These are phyloP conservation scores for Cephonodes hylas DNA, from an alignment of 2,888 invertebrate genomes.

Conservation along the genomic window DNA sequence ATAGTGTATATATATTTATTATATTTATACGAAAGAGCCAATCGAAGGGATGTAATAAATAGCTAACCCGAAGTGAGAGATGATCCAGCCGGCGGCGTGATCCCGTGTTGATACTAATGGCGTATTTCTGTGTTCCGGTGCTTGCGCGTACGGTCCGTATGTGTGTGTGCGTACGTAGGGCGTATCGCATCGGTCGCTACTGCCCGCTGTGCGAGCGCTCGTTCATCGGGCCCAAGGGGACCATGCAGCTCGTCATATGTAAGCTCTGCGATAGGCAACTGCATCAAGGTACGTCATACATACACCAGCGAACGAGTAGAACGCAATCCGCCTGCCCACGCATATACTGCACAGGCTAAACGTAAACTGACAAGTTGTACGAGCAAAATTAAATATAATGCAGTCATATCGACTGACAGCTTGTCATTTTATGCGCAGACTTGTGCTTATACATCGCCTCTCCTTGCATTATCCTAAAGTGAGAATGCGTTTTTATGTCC, in stretches of 20 bases:
- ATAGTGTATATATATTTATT: background rate
- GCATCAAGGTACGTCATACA: constrained; percentile 77
- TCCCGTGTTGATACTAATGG: constrained; percentile 68
- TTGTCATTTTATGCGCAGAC: constrained; percentile 22
- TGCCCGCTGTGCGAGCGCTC: constrained; percentile 87
- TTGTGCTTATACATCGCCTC: constrained; percentile 18
- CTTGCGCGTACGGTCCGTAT: constrained; percentile 72
- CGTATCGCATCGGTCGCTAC: constrained; percentile 87
- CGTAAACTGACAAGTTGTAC: background rate
- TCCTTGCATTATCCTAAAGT: constrained; percentile 30
- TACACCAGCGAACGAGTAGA: constrained; percentile 43
- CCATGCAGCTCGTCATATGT: constrained; percentile 83
- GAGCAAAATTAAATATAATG: background rate
- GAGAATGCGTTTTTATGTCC: constrained; percentile 29
- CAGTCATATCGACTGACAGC: background rate
- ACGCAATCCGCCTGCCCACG: constrained; percentile 26
- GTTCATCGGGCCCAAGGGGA: constrained; percentile 85
- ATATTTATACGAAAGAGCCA: background rate
- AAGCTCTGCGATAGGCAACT: constrained; percentile 81
- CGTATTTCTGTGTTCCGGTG: constrained; percentile 81
- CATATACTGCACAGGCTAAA: constrained; percentile 18
- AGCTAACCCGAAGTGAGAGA: constrained; percentile 10
- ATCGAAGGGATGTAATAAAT: constrained; percentile 55
- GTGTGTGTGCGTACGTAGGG: constrained; percentile 80
- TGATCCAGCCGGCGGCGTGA: constrained; percentile 18